These are phyloP conservation scores for Sturnira hondurensis DNA, from an alignment of 2,113 vertebrate genomes.

Conservation along the genomic window DNA sequence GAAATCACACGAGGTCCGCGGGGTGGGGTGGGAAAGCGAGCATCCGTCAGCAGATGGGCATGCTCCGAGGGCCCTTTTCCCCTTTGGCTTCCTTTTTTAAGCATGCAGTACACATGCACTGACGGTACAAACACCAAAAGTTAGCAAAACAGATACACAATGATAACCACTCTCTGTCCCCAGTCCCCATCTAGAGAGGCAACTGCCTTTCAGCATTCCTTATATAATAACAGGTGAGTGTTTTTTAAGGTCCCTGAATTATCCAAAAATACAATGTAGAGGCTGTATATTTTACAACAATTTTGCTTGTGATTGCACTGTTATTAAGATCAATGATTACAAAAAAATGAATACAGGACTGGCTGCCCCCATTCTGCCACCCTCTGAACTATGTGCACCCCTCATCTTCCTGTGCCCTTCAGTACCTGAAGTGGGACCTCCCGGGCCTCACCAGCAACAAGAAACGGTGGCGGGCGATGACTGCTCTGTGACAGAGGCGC, in stretches of 20 bases:
- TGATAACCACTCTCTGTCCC: not conserved
- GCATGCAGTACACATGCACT: not conserved
- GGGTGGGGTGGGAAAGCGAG: not conserved
- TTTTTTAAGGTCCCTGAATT: not conserved
- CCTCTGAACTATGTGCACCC: not conserved
- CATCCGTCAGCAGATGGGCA: not conserved
- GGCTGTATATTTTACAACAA: not conserved
- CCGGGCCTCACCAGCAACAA: not conserved
- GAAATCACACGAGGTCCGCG: not conserved
- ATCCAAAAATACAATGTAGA: not conserved
- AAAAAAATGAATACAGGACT: rapidly evolving
- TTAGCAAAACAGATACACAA: not conserved
- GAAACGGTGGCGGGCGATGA: not conserved
- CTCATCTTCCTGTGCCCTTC: not conserved
- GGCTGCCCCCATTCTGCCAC: rapidly evolving
- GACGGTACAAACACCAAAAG: not conserved
- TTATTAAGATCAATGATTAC: not conserved
- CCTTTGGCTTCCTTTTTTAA: not conserved
- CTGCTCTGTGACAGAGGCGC: not conserved
- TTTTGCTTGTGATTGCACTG: not conserved
- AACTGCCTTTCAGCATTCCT: not conserved
- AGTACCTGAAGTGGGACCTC: not conserved
- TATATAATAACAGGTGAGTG: not conserved
- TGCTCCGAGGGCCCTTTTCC: not conserved
- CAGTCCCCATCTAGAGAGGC: not conserved